Evolutionary conservation across 2,113 vertebrate species (phyloP).

Genomic region (Jaculus jaculus): DNA sequence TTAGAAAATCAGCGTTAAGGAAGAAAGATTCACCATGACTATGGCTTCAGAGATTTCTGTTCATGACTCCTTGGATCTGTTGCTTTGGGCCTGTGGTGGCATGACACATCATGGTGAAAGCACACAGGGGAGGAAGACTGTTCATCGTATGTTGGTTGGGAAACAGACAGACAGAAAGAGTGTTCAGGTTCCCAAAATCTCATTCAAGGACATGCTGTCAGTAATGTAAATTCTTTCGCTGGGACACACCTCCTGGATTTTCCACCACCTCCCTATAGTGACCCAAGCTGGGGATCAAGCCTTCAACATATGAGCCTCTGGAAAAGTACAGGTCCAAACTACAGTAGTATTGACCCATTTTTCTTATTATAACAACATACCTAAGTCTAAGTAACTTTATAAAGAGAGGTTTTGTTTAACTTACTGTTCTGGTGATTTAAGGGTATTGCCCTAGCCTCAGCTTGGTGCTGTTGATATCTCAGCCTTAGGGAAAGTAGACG

Average conservation of each 20-base stretch:
- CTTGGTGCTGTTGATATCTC: background rate
- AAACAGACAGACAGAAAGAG: background rate
- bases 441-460: background rate
- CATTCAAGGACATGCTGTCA: background rate
- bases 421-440: background rate
- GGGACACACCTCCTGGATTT: background rate
- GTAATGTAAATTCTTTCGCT: background rate
- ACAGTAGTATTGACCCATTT: background rate
- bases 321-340: background rate
- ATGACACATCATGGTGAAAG: too few species aligned
- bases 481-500: background rate
- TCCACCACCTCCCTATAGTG: background rate
- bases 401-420: background rate
- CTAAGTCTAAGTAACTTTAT: background rate
- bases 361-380: background rate
- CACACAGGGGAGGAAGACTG: background rate
- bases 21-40: background rate
- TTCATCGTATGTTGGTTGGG: background rate
- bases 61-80: background rate
- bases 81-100: background rate
- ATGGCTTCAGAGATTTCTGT: background rate
- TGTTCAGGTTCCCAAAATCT: background rate
- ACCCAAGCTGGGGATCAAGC: fast-evolving
- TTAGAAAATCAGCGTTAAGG: background rate
- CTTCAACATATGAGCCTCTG: background rate